These are phyloP conservation scores for Pristis pectinata DNA, from an alignment of 2,797 vertebrate species.

Conservation along the genomic window DNA sequence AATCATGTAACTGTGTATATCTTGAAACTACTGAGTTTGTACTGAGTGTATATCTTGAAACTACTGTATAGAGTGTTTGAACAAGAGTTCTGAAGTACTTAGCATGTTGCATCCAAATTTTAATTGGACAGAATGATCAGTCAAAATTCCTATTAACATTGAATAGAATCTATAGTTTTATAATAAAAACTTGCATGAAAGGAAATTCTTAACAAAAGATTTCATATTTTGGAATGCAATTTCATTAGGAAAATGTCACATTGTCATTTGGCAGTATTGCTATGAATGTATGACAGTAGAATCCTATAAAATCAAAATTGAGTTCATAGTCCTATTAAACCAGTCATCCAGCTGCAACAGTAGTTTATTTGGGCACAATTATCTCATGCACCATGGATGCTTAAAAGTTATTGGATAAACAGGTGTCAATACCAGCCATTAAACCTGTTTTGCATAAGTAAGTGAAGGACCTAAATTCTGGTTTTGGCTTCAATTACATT, in stretches of 20 bases:
- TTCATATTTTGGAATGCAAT: too few species aligned
- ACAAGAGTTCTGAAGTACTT: neutral
- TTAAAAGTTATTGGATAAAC: neutral
- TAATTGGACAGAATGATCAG: neutral
- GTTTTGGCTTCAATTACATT: neutral
- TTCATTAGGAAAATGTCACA: too few species aligned
- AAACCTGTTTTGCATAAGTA: neutral
- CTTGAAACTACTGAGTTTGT: neutral
- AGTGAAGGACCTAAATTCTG: neutral
- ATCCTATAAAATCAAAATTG: too few species aligned
- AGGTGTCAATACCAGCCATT: too few species aligned
- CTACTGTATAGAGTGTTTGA: neutral
- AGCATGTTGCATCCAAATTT: neutral
- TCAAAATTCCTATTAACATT: neutral
- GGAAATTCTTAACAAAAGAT: neutral
- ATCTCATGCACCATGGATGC: neutral
- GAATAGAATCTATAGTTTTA: neutral
- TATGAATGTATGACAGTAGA: too few species aligned
- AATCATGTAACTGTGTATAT: neutral
- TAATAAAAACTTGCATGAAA: neutral
- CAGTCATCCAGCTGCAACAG: neutral
- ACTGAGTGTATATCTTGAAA: neutral
- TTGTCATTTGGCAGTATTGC: too few species aligned
- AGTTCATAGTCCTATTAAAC: neutral
- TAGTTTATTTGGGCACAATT: neutral